These are phyloP conservation scores for Nyctalus aviator DNA, from an alignment of 2,797 vertebrate genomes.

Conservation along the genomic window DNA sequence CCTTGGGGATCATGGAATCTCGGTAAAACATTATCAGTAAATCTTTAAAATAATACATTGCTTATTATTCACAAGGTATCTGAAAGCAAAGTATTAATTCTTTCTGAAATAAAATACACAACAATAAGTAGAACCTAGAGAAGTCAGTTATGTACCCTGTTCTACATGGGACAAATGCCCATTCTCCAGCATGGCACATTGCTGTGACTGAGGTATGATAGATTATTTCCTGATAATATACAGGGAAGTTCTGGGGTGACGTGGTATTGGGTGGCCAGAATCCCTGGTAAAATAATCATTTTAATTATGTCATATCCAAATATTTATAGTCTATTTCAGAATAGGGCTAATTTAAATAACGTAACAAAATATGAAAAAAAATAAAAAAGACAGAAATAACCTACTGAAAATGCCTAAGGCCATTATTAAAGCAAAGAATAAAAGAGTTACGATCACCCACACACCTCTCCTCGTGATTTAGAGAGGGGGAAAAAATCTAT, in stretches of 20 bases:
- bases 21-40: background rate
- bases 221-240: background rate
- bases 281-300: background rate
- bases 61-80: background rate
- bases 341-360: background rate
- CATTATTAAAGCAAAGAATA: background rate
- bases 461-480: background rate
- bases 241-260: background rate
- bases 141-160: background rate
- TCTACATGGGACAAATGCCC: too few species aligned
- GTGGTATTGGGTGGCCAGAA: background rate
- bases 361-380: background rate
- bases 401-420: background rate
- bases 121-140: background rate
- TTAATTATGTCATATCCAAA: background rate
- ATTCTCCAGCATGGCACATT: rapidly evolving
- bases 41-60: constrained; percentile 53
- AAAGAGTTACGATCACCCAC: background rate
- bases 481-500: background rate
- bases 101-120: background rate
- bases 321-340: background rate
- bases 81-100: constrained; percentile 24
- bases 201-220: rapidly evolving
- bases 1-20: too few species aligned
- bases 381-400: background rate